Evolutionary conservation across 2,888 invertebrate genomes (phyloP).

Genomic region (Thecocarcelia acutangulata): DNA sequence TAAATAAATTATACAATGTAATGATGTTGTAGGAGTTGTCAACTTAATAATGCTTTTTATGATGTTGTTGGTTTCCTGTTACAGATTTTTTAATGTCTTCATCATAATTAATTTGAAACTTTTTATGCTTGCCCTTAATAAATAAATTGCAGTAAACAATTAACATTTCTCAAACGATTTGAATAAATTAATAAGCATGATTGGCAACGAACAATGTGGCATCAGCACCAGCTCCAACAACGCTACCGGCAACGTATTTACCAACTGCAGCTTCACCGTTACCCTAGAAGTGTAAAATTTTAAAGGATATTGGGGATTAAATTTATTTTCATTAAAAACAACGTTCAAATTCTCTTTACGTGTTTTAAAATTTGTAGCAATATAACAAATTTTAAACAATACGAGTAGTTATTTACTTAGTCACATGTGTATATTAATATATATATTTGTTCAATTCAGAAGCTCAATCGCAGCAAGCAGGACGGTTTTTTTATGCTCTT

Average conservation of each 20-base stretch:
- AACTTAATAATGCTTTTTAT: conserved; percentile 32
- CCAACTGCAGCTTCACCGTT: conserved; percentile 95
- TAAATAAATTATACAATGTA: conserved; percentile 63
- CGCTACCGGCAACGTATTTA: conserved; percentile 94
- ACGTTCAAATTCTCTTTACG: too few species aligned
- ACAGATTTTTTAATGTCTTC: conserved; percentile 47
- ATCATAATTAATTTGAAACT: conserved; percentile 54
- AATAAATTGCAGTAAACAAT: conserved; percentile 69
- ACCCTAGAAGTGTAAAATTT: conserved; percentile 84
- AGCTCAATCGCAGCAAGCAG: too few species aligned
- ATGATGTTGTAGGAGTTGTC: conserved; percentile 56
- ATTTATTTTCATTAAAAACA: not conserved
- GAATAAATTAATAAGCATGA: conserved; percentile 92
- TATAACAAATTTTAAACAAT: too few species aligned
- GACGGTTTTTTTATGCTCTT: too few species aligned
- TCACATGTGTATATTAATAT: too few species aligned
- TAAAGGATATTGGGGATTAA: not conserved
- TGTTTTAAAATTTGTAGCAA: too few species aligned
- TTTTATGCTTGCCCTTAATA: conserved; percentile 66
- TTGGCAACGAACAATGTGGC: conserved; percentile 96
- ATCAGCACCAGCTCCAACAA: conserved; percentile 92
- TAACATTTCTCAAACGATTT: conserved; percentile 65
- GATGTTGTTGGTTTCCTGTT: conserved; percentile 24
- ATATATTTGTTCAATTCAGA: too few species aligned
- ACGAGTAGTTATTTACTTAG: too few species aligned